Percentiles rank a stretch among this genome's conserved stretches.
Evolutionary conservation across 2,797 vertebrate species (phyloP).

Genomic region (Esox lucius): DNA sequence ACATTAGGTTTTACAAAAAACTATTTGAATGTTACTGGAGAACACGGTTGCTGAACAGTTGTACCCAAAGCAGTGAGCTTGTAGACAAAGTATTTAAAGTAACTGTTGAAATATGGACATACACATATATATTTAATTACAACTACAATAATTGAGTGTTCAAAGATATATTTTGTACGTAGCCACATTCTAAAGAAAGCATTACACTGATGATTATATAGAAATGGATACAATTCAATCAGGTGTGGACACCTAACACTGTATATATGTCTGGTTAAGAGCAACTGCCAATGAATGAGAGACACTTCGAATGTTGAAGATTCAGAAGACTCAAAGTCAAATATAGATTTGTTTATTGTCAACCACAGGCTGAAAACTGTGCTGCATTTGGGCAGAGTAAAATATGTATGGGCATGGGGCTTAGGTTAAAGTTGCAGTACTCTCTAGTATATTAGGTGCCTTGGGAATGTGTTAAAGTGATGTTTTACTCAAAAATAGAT

Average conservation of each 20-base stretch:
- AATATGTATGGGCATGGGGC: background rate
- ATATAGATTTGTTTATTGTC: conserved; percentile 30
- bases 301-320: conserved; percentile 35
- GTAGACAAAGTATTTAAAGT: conserved; percentile 55
- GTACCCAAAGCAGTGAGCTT: conserved; percentile 25
- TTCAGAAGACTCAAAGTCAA: conserved; percentile 10
- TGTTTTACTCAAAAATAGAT: background rate
- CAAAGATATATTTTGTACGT: conserved; percentile 74
- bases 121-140: conserved; percentile 66
- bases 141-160: conserved; percentile 52
- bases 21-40: conserved; percentile 5
- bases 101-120: conserved; percentile 58
- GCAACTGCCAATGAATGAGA: conserved; percentile 42
- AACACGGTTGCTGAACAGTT: conserved; percentile 29
- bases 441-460: background rate
- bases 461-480: conserved; percentile 1
- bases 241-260: conserved; percentile 40
- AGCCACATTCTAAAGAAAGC: conserved; percentile 54
- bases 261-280: conserved; percentile 54
- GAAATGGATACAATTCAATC: conserved; percentile 34
- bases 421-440: background rate
- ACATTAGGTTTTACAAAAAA: background rate
- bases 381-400: conserved; percentile 24
- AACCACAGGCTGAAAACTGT: conserved; percentile 20
- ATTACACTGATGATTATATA: conserved; percentile 26